Base-by-base conservation (phyloP, 2,797 vertebrate genomes). In the Notolabrus celidotus region DNA sequence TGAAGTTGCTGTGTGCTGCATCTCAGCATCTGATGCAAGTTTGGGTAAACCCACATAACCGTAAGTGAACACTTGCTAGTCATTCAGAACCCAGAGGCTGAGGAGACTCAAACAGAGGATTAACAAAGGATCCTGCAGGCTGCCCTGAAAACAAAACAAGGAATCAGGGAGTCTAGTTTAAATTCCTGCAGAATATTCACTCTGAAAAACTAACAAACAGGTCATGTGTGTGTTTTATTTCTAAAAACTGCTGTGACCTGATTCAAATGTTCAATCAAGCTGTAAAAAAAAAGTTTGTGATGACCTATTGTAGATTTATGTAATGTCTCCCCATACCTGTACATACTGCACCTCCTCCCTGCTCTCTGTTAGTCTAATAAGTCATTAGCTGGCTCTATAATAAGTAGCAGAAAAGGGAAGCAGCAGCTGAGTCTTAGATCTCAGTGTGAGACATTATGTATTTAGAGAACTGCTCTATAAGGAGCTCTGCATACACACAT, bases 331-430 rank as follows among this genome's bases (percentile, higher is more conserved):
- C 15, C 20, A 0, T 63, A 66, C 23, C 54, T 72, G 49, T 66
- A 67, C 41, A 59, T 52, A 55, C 15, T 49, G 45, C 59, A 60
- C 55, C 14, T 7, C 41, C 52, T 17, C 19, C 46, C 64, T 66
- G 64, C 56, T 79, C 73, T 75, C 22, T 55, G 52, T 55, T 76
- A 45, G 56, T 64, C 63, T 72, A 89, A 82, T 64, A 87, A 76
- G 77, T 90, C 87, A 88, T 90, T 86, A 87, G 65, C 27, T 59
- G 66, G 75, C 59, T 85, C 67, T 58, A 70, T 73, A 85, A 85
- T 70, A 73, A 66, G 53, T 14, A 62, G 22, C 1, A 3, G 47
- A 46, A 42, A 31, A 45, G 56, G 46, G 56, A 19, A 15, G 41
- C 5, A 27, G 70, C 49, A 56, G 45, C 50, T 45, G 65, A 50